Conservation (phyloP, 1,140 invertebrate species). For the Lepidurus packardi region DNA sequence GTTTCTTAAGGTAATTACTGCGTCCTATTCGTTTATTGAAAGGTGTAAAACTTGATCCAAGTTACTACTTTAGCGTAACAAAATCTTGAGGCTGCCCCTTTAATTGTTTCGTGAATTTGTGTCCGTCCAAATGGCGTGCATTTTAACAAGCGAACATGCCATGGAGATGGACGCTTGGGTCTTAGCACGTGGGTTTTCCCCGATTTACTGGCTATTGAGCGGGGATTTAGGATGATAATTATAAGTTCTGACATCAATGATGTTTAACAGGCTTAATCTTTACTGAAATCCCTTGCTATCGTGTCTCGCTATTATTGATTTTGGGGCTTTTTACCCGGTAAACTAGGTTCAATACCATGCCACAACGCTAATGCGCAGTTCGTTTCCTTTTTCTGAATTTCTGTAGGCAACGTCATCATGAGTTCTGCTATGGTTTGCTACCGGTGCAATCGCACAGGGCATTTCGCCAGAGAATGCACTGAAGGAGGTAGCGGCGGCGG, state of each 20-base stretch:
- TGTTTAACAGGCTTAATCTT: slow-evolving; percentile 6
- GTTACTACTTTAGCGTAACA: too few relatives aligned
- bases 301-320: not conserved
- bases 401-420: not conserved
- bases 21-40: not conserved
- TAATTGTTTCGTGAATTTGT: too few relatives aligned
- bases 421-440: slow-evolving; percentile 57
- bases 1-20: not conserved
- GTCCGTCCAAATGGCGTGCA: too few relatives aligned
- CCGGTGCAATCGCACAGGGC: slow-evolving; percentile 89
- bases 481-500: slow-evolving; percentile 61
- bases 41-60: not conserved
- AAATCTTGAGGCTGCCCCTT: too few relatives aligned
- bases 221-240: slow-evolving; percentile 4
- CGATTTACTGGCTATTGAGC: not conserved
- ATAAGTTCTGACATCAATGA: not conserved
- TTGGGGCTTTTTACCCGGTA: not conserved
- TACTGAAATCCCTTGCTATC: not conserved
- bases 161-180: not conserved
- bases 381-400: not conserved
- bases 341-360: not conserved
- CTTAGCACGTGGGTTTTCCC: not conserved
- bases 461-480: slow-evolving; percentile 87
- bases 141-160: too few relatives aligned
- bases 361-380: not conserved